These are phyloP conservation scores for Sturmia bella DNA, from an alignment of 2,888 invertebrate species.

Conservation along the genomic window DNA sequence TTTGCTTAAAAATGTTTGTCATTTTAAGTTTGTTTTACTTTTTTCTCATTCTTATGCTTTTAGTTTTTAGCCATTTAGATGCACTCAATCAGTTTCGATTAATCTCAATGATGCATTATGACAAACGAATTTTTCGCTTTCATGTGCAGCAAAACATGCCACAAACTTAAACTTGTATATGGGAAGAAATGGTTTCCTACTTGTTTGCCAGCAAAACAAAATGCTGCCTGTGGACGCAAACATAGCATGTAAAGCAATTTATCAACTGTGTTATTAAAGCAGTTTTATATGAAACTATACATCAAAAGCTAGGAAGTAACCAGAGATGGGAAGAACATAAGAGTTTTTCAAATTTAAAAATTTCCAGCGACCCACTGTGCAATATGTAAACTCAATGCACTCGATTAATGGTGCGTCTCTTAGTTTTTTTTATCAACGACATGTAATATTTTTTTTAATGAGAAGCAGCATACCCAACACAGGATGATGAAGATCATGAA, in stretches of 20 bases:
- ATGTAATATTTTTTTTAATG: slow-evolving; percentile 1
- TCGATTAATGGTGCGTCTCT: slow-evolving; percentile 24
- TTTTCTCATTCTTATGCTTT: slow-evolving; percentile 9
- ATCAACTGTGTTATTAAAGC: too few species aligned
- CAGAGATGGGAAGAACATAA: background rate
- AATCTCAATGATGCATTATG: slow-evolving; percentile 56
- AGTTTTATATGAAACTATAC: too few species aligned
- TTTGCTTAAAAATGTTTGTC: slow-evolving; percentile 53
- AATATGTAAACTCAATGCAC: slow-evolving; percentile 3
- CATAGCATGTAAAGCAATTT: background rate
- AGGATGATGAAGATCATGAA: slow-evolving; percentile 41
- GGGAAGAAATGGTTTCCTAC: slow-evolving; percentile 1
- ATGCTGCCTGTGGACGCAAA: slow-evolving; percentile 25
- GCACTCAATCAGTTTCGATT: slow-evolving; percentile 63
- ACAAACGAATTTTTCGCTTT: slow-evolving; percentile 40
- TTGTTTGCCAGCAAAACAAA: background rate
- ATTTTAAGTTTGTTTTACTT: slow-evolving; percentile 4
- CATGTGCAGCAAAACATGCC: slow-evolving; percentile 10
- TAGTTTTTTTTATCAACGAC: slow-evolving; percentile 37
- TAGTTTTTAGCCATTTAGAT: slow-evolving; percentile 47
- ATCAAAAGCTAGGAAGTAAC: background rate
- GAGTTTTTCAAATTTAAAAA: background rate
- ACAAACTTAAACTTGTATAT: slow-evolving; percentile 8
- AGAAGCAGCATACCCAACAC: background rate
- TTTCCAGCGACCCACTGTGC: slow-evolving; percentile 9